A percentile compares a stretch with the other conserved stretches of the same genome.
phyloP scores from a whole-genome alignment of 2,888 invertebrate species.

The Eledone cirrhosa region DNA sequence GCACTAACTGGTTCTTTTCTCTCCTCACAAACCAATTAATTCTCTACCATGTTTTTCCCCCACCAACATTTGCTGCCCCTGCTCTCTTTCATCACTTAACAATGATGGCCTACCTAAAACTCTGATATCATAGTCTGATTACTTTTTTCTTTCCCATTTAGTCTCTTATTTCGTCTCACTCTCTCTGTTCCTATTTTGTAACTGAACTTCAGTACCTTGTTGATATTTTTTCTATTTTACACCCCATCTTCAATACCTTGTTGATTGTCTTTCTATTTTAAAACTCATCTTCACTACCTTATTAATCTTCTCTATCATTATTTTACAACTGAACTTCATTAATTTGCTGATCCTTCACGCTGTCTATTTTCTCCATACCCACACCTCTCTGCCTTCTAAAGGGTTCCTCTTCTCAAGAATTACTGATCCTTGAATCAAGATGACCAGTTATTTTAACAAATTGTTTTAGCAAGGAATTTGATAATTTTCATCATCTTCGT shows the following conservation, averaged over 20 bases:
- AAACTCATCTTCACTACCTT: no score
- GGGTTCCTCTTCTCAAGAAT: no score
- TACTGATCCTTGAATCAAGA: no score
- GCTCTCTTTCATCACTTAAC: conserved; percentile 20
- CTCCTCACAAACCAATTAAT: neutral
- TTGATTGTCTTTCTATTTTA: neutral
- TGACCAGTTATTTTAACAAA: no score
- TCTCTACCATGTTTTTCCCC: neutral
- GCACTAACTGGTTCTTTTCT: conserved; percentile 54
- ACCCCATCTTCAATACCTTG: neutral
- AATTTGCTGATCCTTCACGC: no score
- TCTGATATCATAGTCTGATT: neutral
- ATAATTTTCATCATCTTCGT: no score
- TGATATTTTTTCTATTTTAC: neutral
- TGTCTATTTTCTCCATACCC: neutral
- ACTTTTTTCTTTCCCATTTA: neutral
- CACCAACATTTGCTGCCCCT: neutral
- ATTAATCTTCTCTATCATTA: neutral
- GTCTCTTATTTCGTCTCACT: neutral
- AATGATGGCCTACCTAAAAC: neutral
- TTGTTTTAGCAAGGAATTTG: no score
- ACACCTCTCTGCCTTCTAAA: neutral
- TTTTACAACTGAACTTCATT: neutral
- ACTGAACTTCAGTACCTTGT: neutral
- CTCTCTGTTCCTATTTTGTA: neutral